Evolutionary conservation across 2,797 vertebrate genomes (phyloP).

Genomic region (Gymnothorax reevesii): DNA sequence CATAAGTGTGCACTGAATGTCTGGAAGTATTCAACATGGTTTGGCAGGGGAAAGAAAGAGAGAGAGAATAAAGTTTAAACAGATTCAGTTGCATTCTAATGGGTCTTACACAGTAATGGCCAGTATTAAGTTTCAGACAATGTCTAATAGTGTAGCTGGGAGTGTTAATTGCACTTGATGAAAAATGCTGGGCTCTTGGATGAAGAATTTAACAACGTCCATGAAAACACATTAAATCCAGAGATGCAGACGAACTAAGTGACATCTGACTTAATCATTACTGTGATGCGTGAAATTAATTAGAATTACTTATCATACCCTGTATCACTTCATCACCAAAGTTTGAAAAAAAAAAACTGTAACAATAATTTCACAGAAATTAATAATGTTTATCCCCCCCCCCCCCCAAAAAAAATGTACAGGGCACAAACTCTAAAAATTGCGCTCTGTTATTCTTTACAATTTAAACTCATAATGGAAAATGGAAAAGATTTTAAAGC

Average conservation of each 20-base stretch:
- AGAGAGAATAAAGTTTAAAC: neutral
- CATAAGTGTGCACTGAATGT: neutral
- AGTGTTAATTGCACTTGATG: neutral
- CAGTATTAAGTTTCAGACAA: conserved; percentile 1
- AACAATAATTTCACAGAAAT: neutral
- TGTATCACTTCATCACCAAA: neutral
- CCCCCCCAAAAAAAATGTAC: neutral
- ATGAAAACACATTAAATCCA: conserved; percentile 1
- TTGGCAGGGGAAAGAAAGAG: too few relatives aligned
- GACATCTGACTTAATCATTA: neutral
- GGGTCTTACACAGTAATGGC: conserved; percentile 6
- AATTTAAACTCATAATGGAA: neutral
- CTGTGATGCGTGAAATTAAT: neutral
- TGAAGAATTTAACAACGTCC: neutral
- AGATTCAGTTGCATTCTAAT: conserved; percentile 20
- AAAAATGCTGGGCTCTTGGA: neutral
- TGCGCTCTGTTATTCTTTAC: neutral
- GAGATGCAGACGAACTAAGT: neutral
- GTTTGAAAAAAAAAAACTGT: neutral
- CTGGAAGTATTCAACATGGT: neutral
- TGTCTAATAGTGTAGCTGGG: conserved; percentile 14
- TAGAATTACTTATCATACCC: neutral
- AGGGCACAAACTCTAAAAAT: neutral
- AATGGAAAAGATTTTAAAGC: neutral
- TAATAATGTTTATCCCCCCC: neutral